Conservation (phyloP, 2,888 invertebrate species). For the Cryptocephalus moraei region DNA sequence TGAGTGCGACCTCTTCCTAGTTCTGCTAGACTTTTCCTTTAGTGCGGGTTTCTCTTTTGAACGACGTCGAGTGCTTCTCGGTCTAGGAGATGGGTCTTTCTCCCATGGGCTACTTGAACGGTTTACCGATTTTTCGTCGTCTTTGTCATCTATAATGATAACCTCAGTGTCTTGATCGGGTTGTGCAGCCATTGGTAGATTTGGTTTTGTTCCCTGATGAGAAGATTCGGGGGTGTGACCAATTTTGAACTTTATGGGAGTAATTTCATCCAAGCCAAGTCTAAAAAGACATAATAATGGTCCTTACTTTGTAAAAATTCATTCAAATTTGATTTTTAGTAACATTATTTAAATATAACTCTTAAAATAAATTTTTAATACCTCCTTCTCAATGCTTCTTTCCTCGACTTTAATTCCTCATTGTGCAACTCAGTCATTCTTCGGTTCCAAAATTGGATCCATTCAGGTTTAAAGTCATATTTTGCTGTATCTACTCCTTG, state of each 20-base stretch:
- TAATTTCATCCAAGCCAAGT: conserved; percentile 30
- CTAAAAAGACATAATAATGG: conserved; percentile 1
- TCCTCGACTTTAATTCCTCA: conserved; percentile 53
- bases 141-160: conserved; percentile 32
- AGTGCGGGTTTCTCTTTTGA: conserved; percentile 1
- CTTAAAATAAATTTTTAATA: conserved; percentile 6
- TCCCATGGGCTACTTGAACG: conserved; percentile 38
- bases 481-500: conserved; percentile 57
- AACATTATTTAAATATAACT: not conserved
- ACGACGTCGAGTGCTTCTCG: not conserved
- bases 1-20: conserved; percentile 4
- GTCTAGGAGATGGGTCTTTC: conserved; percentile 16
- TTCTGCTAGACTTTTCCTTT: not conserved
- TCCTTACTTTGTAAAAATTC: not conserved
- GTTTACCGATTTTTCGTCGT: conserved; percentile 16
- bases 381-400: conserved; percentile 58
- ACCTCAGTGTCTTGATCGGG: conserved; percentile 33
- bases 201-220: conserved; percentile 13
- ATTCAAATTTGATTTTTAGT: conserved; percentile 1
- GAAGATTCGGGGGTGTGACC: conserved; percentile 5
- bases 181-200: conserved; percentile 27
- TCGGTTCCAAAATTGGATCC: conserved; percentile 78
- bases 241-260: conserved; percentile 35
- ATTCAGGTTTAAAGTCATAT: conserved; percentile 81
- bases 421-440: conserved; percentile 71